Evolutionary conservation across 2,797 vertebrate species (phyloP), one percentile per base, ranked within the genome.

Genomic region (Chloroceryle inda): DNA sequence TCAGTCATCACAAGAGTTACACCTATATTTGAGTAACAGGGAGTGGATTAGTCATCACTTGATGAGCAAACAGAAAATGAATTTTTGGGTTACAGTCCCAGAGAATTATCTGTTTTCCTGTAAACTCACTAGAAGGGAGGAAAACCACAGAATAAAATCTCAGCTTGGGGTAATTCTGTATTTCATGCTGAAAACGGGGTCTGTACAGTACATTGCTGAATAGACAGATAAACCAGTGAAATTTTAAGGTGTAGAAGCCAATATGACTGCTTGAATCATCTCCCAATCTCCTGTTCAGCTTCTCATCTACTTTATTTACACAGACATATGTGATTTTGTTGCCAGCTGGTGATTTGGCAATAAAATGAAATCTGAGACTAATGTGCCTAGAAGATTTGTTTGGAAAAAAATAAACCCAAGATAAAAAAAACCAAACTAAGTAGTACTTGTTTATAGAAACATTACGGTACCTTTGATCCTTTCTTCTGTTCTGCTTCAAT

Each of bases 281-380:
- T 96, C 89, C 89, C 92, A 69, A 27, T 96, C 95, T 97, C 92
- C 85, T 91, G 73, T 89, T 94, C 94, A 95, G 95, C 55, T 96
- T 95, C 94, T 94, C 91, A 91, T 97, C 95, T 94, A 92, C 92
- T 97, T 92, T 96, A 95, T 94, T 96, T 95, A 96, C 94, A 95
- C 94, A 97, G 95, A 97, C 95, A 96, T 95, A 97, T 95, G 91
- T 24, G 91, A 96, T 95, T 97, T 95, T 96, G 84, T 94, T 96
- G 96, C 96, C 97, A 97, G 97, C 96, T 97, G 96, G 95, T 96
- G 96, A 97, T 97, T 95, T 96, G 95, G 96, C 96, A 97, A 96
- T 95, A 96, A 96, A 97, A 96, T 86, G 93, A 95, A 97, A 97
- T 96, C 88, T 79, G 92, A 97, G 92, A 86, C 94, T 97, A 96